Conservation (phyloP, 2,888 invertebrate genomes). For the Clitarchus hookeri region DNA sequence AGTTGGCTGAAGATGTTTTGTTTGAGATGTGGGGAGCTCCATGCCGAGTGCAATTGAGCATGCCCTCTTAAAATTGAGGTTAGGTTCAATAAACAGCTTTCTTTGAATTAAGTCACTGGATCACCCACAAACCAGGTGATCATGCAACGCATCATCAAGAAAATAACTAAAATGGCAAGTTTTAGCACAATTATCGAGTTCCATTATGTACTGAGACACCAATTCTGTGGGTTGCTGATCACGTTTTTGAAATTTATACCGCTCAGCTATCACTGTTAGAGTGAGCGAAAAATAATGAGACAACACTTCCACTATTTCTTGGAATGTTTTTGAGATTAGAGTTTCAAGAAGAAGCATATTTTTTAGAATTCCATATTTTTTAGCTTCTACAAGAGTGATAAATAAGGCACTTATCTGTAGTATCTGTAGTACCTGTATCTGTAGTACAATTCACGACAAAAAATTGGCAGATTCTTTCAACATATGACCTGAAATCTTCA, state of each 20-base stretch:
- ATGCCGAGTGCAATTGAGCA: too few relatives aligned
- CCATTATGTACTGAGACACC: conserved; percentile 41
- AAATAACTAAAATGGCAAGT: conserved; percentile 45
- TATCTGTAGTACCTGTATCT: too few relatives aligned
- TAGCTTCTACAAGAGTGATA: conserved; percentile 44
- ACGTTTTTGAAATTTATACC: conserved; percentile 46
- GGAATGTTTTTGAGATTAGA: too few relatives aligned
- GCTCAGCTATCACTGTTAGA: conserved; percentile 44
- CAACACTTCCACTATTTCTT: conserved; percentile 41
- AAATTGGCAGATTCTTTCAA: too few relatives aligned
- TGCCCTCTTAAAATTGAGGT: too few relatives aligned
- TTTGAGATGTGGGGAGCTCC: too few relatives aligned
- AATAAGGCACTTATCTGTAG: conserved; percentile 45
- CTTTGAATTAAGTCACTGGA: too few relatives aligned
- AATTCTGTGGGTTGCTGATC: conserved; percentile 40
- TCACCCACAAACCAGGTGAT: too few relatives aligned
- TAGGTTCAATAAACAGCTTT: too few relatives aligned
- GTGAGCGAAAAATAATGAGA: conserved; percentile 42
- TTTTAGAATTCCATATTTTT: conserved; percentile 39
- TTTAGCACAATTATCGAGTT: conserved; percentile 44
- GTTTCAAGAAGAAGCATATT: conserved; percentile 38
- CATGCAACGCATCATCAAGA: conserved; percentile 39
- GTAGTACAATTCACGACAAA: too few relatives aligned
- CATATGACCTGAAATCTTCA: too few relatives aligned
- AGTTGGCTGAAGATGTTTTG: too few relatives aligned